Percentiles rank a stretch among this genome's conserved stretches.
Evolutionary conservation across 2,113 vertebrate genomes (phyloP).

Genomic region (Xiphophorus couchianus): DNA sequence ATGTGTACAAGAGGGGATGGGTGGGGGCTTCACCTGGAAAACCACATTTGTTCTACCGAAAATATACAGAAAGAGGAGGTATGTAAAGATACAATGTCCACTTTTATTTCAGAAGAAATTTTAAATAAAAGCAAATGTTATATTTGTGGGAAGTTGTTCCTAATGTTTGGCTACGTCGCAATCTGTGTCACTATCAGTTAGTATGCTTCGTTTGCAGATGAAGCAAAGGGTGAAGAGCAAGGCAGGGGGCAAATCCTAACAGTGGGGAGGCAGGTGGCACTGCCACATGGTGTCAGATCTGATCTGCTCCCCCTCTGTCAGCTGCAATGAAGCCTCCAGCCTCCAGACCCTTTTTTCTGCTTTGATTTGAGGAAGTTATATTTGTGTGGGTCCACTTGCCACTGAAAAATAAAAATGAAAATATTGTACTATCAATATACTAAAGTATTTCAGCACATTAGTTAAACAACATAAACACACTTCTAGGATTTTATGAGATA

Average conservation of each 20-base stretch:
- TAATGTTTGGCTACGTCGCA: slow-evolving; percentile 58
- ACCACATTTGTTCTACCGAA: slow-evolving; percentile 2
- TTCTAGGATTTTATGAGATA: neutral
- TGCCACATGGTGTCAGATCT: slow-evolving; percentile 57
- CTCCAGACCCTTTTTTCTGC: slow-evolving; percentile 32
- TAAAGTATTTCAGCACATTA: slow-evolving; percentile 8
- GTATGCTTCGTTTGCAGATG: slow-evolving; percentile 55
- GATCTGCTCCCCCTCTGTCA: slow-evolving; percentile 33
- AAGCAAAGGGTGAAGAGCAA: slow-evolving; percentile 38
- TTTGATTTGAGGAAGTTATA: slow-evolving; percentile 36
- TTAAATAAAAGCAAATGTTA: slow-evolving; percentile 1
- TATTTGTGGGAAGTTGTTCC: slow-evolving; percentile 43
- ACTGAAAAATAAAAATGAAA: neutral
- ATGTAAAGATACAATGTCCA: neutral
- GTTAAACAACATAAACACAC: neutral
- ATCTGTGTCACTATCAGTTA: slow-evolving; percentile 68
- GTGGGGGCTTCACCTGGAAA: slow-evolving; percentile 13
- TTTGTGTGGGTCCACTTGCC: neutral
- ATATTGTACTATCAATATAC: neutral
- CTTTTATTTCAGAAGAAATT: neutral
- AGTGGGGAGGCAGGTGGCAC: slow-evolving; percentile 72
- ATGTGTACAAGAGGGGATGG: neutral
- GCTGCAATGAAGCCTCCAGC: slow-evolving; percentile 48
- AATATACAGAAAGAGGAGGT: slow-evolving; percentile 12
- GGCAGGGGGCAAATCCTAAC: slow-evolving; percentile 58